Percentiles rank a stretch among this genome's conserved stretches.
Evolutionary conservation across 1,140 invertebrate species (phyloP).

Genomic region (Drosophila jambulina): DNA sequence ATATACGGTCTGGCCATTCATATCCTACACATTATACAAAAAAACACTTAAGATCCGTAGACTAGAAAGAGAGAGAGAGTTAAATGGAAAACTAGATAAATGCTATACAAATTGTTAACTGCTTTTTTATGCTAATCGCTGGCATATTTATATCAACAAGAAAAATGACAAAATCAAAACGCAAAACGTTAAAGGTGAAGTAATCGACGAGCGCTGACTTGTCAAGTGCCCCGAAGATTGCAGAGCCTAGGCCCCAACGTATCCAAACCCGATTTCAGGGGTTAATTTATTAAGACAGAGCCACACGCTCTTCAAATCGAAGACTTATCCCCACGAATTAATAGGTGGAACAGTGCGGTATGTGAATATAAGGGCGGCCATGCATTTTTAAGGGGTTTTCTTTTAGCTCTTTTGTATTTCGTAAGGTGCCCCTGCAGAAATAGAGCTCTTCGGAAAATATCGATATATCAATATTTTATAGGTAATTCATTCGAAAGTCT

Average conservation of each 20-base stretch:
- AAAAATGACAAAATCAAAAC: slow-evolving; percentile 81
- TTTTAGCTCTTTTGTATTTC: no score
- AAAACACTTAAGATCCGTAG: slow-evolving; percentile 61
- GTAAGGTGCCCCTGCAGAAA: no score
- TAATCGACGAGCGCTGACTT: slow-evolving; percentile 44
- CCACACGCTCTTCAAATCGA: slow-evolving; percentile 36
- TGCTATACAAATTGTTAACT: slow-evolving; percentile 84
- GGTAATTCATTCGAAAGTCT: no score
- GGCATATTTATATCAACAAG: slow-evolving; percentile 71
- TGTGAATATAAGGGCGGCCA: not conserved
- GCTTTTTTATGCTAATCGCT: slow-evolving; percentile 81
- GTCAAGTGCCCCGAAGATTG: slow-evolving; percentile 51
- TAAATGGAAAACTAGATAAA: slow-evolving; percentile 81
- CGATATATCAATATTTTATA: not conserved
- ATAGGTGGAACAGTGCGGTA: slow-evolving; percentile 18
- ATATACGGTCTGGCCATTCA: slow-evolving; percentile 54
- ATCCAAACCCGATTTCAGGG: slow-evolving; percentile 24
- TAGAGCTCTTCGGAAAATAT: no score
- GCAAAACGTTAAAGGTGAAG: slow-evolving; percentile 66
- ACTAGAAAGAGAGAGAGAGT: slow-evolving; percentile 11
- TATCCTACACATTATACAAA: slow-evolving; percentile 72
- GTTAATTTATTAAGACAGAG: slow-evolving; percentile 56
- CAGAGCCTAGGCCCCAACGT: not conserved
- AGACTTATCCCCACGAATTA: slow-evolving; percentile 30
- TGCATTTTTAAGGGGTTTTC: no score